Evolutionary conservation across 23 tunicate genomes (phyloP).

Genomic region (Diplosoma virens): DNA sequence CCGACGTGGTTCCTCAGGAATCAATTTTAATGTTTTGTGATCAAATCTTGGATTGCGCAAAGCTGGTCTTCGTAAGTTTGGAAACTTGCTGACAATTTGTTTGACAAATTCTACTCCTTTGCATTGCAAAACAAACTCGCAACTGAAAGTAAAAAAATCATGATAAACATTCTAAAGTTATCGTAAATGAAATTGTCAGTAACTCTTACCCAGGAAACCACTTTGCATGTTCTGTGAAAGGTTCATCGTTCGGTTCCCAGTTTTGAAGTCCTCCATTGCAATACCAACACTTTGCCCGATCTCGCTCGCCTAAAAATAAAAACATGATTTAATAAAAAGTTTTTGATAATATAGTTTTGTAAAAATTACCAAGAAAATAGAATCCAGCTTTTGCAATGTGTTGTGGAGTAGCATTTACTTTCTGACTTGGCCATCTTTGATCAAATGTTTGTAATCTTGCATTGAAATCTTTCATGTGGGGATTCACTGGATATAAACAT

Average conservation of each 20-base stretch:
- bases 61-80: slow-evolving; percentile 10
- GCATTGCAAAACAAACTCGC: slow-evolving; percentile 16
- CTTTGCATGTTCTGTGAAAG: slow-evolving; percentile 51
- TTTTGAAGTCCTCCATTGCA: slow-evolving; percentile 59
- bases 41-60: slow-evolving; percentile 11
- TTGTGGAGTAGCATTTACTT: neutral
- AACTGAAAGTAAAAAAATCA: neutral
- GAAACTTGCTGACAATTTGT: neutral
- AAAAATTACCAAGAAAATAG: slow-evolving; percentile 10
- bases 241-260: slow-evolving; percentile 50
- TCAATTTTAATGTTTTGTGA: neutral
- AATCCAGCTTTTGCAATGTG: slow-evolving; percentile 35
- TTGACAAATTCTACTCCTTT: slow-evolving; percentile 14
- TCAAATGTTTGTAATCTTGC: slow-evolving; percentile 12
- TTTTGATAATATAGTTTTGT: neutral
- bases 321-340: neutral
- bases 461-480: slow-evolving; percentile 20
- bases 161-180: neutral
- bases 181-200: neutral
- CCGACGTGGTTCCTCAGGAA: neutral
- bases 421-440: slow-evolving; percentile 12
- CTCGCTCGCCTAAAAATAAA: slow-evolving; percentile 16
- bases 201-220: slow-evolving; percentile 49
- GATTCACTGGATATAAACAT: slow-evolving; percentile 28
- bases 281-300: slow-evolving; percentile 55